Conservation (phyloP, 2,888 invertebrate genomes). For the Melipona bicolor region DNA sequence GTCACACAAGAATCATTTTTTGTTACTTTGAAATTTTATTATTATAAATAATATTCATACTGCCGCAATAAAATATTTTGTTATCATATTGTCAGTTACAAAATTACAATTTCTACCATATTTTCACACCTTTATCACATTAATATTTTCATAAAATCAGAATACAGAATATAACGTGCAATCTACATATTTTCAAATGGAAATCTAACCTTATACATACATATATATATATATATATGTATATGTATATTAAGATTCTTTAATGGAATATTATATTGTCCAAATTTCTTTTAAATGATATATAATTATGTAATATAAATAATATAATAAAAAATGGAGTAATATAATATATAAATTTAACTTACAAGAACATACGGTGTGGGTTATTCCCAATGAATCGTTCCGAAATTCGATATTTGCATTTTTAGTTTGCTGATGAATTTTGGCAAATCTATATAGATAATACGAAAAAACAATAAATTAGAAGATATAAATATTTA, state of each 20-base stretch:
- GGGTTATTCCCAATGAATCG: neutral
- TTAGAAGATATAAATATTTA: too few relatives aligned
- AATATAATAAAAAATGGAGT: too few relatives aligned
- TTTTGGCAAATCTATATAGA: neutral
- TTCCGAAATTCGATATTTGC: neutral
- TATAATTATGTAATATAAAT: neutral
- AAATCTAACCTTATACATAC: neutral
- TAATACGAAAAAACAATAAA: neutral
- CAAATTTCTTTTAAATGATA: neutral
- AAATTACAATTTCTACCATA: conserved; percentile 19
- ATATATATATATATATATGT: too few relatives aligned
- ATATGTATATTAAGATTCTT: neutral
- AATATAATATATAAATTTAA: neutral
- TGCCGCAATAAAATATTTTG: conserved; percentile 62
- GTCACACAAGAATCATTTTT: conserved; percentile 20
- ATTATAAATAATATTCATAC: conserved; percentile 9
- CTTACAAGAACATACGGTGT: neutral
- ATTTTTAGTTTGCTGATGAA: neutral
- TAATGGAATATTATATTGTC: neutral
- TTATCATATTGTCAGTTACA: conserved; percentile 32
- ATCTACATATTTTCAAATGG: neutral
- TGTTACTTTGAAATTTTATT: conserved; percentile 44
- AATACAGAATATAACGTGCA: neutral
- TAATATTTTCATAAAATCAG: conserved; percentile 4
- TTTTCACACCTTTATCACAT: neutral